Percentiles rank a stretch among this genome's conserved stretches.
These are phyloP conservation scores for Papilio glaucus DNA, from an alignment of 1,140 invertebrate genomes.

Conservation along the genomic window DNA sequence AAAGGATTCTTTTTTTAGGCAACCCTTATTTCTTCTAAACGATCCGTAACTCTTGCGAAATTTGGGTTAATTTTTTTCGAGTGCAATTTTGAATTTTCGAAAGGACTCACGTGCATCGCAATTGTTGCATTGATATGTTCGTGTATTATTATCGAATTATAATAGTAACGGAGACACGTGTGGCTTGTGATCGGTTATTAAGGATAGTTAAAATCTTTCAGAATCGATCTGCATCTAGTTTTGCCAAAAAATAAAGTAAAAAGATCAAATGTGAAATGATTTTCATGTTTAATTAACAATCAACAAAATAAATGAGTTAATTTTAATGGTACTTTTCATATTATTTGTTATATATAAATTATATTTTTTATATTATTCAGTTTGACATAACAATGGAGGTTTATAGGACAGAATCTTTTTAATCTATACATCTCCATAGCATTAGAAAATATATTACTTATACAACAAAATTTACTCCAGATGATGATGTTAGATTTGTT, in stretches of 20 bases:
- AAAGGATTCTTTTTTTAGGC: slow-evolving; percentile 70
- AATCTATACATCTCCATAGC: too few species aligned
- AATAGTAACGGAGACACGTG: slow-evolving; percentile 42
- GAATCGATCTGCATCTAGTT: neutral
- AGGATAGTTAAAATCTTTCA: neutral
- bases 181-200: neutral
- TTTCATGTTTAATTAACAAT: neutral
- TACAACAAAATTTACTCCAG: too few species aligned
- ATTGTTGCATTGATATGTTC: slow-evolving; percentile 54
- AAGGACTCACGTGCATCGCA: slow-evolving; percentile 63
- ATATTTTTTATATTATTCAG: too few species aligned
- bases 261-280: too few species aligned
- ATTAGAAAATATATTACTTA: too few species aligned
- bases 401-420: too few species aligned
- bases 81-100: slow-evolving; percentile 49
- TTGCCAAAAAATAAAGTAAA: too few species aligned
- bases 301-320: neutral
- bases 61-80: slow-evolving; percentile 76
- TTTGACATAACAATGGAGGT: too few species aligned
- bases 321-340: too few species aligned
- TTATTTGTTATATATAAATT: too few species aligned
- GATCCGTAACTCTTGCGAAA: slow-evolving; percentile 81
- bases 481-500: neutral
- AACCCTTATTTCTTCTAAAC: slow-evolving; percentile 74
- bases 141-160: slow-evolving; percentile 38